phyloP scores from a whole-genome alignment of 2,797 vertebrate genomes.

The Knipowitschia caucasica region DNA sequence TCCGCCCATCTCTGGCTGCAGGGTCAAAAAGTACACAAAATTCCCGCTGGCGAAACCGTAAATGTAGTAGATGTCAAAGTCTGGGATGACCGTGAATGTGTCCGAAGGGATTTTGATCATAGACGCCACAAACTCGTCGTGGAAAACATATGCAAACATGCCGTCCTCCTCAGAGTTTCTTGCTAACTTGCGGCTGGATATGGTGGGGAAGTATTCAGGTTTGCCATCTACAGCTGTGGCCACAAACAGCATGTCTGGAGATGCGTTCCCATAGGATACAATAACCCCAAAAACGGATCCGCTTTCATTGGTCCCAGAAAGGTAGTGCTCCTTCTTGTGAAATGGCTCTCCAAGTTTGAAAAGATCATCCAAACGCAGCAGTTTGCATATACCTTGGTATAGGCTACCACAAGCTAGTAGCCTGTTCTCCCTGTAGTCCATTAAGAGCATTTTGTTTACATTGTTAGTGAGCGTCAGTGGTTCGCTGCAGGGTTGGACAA shows the following conservation, averaged over 20 bases:
- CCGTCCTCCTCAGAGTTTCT: conserved; percentile 95
- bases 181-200: conserved; percentile 93
- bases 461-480: conserved; percentile 91
- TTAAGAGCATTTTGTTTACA: conserved; percentile 97
- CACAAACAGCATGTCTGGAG: conserved; percentile 93
- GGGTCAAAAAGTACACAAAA: conserved; percentile 96
- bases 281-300: conserved; percentile 97
- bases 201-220: conserved; percentile 97
- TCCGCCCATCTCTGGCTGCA: conserved; percentile 96
- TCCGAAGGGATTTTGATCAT: conserved; percentile 99
- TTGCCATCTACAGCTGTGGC: conserved; percentile 96
- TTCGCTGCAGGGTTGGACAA: conserved; percentile 95
- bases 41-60: conserved; percentile 97
- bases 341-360: conserved; percentile 97
- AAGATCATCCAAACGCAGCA: conserved; percentile 93
- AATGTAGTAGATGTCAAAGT: conserved; percentile 98
- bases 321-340: conserved; percentile 98
- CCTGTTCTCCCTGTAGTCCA: conserved; percentile 95
- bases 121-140: conserved; percentile 96
- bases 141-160: conserved; percentile 98
- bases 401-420: conserved; percentile 95
- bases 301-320: conserved; percentile 95
- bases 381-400: conserved; percentile 97
- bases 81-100: conserved; percentile 94
- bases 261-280: conserved; percentile 87